Conservation (phyloP, 2,113 vertebrate genomes). For the Lagopus leucura region DNA sequence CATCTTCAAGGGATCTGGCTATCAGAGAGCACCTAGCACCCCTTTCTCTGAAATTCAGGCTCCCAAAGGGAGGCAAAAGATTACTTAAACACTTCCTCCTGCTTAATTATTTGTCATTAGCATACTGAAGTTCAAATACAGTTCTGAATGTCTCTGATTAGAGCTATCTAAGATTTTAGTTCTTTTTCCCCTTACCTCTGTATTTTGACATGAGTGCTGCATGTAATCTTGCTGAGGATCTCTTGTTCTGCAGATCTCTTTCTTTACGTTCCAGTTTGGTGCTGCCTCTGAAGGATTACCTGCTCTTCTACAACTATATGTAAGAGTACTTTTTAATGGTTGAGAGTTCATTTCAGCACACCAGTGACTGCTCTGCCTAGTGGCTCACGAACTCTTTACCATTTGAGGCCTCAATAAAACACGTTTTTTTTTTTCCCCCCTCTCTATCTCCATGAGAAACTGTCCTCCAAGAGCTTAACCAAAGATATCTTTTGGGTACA, state of each 20-base stretch:
- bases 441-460: neutral
- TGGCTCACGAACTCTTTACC: constrained; percentile 2
- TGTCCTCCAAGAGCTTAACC: constrained; percentile 13
- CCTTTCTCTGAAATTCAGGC: constrained; percentile 3
- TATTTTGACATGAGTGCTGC: neutral
- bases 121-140: neutral
- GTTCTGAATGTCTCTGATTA: neutral
- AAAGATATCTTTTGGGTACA: constrained; percentile 9
- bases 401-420: neutral
- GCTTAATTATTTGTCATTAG: neutral
- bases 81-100: neutral
- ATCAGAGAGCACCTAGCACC: neutral
- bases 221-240: neutral
- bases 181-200: neutral
- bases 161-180: neutral
- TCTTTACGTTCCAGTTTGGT: neutral
- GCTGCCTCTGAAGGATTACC: neutral
- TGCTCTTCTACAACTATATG: neutral
- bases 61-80: neutral
- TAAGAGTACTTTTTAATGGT: neutral
- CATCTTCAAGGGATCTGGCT: constrained; percentile 17
- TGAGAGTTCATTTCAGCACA: neutral
- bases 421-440: neutral
- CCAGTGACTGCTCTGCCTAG: neutral
- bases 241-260: neutral